Percentiles rank a stretch among this genome's conserved stretches.
These are phyloP conservation scores for Rhogogaster chlorosoma DNA, from an alignment of 2,888 invertebrate species.

Conservation along the genomic window DNA sequence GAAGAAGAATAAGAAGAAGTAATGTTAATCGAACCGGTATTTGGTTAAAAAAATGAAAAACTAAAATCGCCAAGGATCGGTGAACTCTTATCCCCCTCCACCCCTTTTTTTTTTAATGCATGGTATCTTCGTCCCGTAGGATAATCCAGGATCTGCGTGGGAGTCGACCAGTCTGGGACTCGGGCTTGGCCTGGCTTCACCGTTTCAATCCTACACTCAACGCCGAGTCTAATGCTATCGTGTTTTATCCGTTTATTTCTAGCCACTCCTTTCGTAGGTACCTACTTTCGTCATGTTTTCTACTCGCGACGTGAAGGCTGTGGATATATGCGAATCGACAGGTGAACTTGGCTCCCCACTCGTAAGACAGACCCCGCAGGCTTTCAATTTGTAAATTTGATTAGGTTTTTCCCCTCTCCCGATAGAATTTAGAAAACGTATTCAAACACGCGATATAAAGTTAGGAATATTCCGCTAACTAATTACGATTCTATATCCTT, in stretches of 20 bases:
- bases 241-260: neutral
- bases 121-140: conserved; percentile 53
- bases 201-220: conserved; percentile 44
- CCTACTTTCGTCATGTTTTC: neutral
- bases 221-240: conserved; percentile 40
- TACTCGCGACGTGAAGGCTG: neutral
- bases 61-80: neutral
- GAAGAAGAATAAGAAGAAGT: neutral
- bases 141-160: conserved; percentile 63
- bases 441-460: neutral
- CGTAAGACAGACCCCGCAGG: neutral
- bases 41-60: conserved; percentile 27
- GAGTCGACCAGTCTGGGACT: conserved; percentile 56
- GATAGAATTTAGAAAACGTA: neutral
- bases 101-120: neutral
- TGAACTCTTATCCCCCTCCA: neutral
- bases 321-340: neutral
- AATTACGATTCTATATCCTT: neutral
- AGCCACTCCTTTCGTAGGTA: conserved; percentile 17
- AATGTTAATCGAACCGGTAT: conserved; percentile 43
- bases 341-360: neutral
- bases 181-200: neutral
- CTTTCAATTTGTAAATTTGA: neutral
- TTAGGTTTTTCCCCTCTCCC: neutral
- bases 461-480: neutral